Evolutionary conservation across 2,113 vertebrate genomes (phyloP).

Genomic region (Gallinago media): DNA sequence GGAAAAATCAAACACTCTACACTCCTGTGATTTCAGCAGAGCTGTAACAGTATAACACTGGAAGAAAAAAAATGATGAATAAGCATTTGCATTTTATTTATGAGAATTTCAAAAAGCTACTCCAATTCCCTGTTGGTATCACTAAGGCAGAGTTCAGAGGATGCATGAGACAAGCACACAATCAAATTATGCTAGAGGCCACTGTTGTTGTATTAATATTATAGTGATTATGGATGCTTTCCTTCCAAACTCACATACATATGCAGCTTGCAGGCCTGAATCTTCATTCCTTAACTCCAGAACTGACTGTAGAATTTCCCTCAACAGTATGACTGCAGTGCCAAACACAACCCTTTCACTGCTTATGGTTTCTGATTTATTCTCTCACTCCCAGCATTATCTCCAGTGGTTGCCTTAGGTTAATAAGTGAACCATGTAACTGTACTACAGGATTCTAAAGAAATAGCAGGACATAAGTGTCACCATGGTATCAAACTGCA

Average conservation of each 20-base stretch:
- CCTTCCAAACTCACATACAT: not conserved
- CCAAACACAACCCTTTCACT: not conserved
- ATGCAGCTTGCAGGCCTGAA: not conserved
- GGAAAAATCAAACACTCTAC: not conserved
- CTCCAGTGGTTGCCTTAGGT: not conserved
- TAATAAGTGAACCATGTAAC: not conserved
- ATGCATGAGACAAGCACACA: not conserved
- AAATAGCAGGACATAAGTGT: slow-evolving; percentile 1
- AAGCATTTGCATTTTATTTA: not conserved
- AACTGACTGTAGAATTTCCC: not conserved
- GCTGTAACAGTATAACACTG: not conserved
- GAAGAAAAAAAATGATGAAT: not conserved
- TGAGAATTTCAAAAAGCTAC: not conserved
- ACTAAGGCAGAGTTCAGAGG: not conserved
- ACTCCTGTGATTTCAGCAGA: not conserved
- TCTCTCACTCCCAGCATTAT: not conserved
- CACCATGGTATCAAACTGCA: not conserved
- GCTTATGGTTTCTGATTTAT: not conserved
- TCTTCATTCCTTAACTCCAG: not conserved
- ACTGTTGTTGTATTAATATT: not conserved
- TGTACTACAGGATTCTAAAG: not conserved
- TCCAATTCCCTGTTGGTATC: not conserved
- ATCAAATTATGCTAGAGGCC: not conserved
- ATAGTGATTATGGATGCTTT: not conserved
- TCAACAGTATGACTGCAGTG: not conserved